phyloP scores from a whole-genome alignment of 2,888 invertebrate species.

The Andrena praecox region DNA sequence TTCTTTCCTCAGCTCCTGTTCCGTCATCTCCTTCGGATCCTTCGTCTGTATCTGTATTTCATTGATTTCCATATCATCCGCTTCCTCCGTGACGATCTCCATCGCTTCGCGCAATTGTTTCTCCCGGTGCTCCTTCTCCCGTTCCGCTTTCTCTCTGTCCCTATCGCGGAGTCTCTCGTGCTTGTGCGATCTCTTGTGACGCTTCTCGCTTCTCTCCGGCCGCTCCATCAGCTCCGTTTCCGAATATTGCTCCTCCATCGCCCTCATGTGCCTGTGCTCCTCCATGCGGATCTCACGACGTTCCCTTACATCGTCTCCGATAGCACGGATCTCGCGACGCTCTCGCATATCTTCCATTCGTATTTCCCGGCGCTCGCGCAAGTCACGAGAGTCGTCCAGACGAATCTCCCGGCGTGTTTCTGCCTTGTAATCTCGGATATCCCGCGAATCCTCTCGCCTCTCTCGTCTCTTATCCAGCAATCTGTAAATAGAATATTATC shows the following conservation, averaged over 20 bases:
- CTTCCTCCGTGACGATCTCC: conserved; percentile 82
- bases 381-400: conserved; percentile 75
- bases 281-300: conserved; percentile 78
- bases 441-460: conserved; percentile 81
- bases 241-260: conserved; percentile 77
- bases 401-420: conserved; percentile 80
- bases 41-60: conserved; percentile 79
- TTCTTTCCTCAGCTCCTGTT: conserved; percentile 85
- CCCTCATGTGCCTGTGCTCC: conserved; percentile 77
- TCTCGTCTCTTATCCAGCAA: conserved; percentile 83
- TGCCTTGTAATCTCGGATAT: conserved; percentile 78
- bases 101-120: conserved; percentile 80
- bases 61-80: conserved; percentile 78
- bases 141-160: conserved; percentile 80
- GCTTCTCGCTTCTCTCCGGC: conserved; percentile 76
- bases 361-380: conserved; percentile 77
- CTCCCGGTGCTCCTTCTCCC: conserved; percentile 79
- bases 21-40: conserved; percentile 83
- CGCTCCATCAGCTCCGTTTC: conserved; percentile 77
- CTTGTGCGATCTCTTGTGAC: conserved; percentile 85
- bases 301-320: conserved; percentile 74
- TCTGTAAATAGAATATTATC: conserved; percentile 69
- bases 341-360: conserved; percentile 81
- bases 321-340: conserved; percentile 76
- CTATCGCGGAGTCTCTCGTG: conserved; percentile 87